Conservation (phyloP, 2,888 invertebrate genomes). For the Nipponacmea schrenckii region DNA sequence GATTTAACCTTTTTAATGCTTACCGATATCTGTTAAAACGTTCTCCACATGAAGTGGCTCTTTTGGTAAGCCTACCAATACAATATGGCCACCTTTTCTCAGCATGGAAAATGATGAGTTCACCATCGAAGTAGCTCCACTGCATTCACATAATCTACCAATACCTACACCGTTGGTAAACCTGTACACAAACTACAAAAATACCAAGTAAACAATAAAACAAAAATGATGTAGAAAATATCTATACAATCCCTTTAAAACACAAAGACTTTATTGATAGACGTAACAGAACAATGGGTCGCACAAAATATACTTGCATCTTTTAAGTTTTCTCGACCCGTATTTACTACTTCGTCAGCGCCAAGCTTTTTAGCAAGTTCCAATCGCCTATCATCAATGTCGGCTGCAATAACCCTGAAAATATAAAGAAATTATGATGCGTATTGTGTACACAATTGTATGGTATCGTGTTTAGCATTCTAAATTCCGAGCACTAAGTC, state of each 20-base stretch:
- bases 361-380: constrained; percentile 64
- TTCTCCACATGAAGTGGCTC: constrained; percentile 60
- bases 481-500: not conserved
- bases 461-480: not conserved
- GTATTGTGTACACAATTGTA: not conserved
- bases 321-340: constrained; percentile 44
- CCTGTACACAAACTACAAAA: constrained; percentile 49
- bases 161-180: constrained; percentile 55
- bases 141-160: constrained; percentile 59
- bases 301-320: constrained; percentile 38
- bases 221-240: too few relatives aligned
- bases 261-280: too few relatives aligned
- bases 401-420: constrained; percentile 54
- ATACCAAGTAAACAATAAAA: not conserved
- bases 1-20: constrained; percentile 11
- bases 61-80: constrained; percentile 58
- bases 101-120: constrained; percentile 54
- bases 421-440: not conserved
- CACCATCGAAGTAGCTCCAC: constrained; percentile 53
- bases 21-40: constrained; percentile 56
- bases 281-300: too few relatives aligned
- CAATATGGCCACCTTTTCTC: constrained; percentile 59
- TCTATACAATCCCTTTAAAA: too few relatives aligned
- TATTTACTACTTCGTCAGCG: constrained; percentile 57
- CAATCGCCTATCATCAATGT: constrained; percentile 61